Evolutionary conservation across 2,113 vertebrate species (phyloP), one percentile per base, ranked within the genome.

Genomic region (Otis tarda): DNA sequence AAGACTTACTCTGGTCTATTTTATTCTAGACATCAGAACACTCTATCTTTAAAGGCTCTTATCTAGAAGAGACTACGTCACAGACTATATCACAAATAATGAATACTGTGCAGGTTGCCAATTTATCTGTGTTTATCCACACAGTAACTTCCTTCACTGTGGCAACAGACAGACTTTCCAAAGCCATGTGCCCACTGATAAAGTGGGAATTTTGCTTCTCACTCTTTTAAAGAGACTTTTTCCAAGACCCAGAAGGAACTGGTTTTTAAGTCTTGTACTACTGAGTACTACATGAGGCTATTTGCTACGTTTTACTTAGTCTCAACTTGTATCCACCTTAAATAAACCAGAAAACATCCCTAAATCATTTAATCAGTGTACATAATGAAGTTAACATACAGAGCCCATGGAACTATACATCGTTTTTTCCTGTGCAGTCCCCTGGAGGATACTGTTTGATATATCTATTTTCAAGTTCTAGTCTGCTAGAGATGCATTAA

Each of bases 91-190:
- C 87, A 88, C 45, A 83, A 87, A 79, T 56, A 94, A 75, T 53
- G 43, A 84, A 81, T 35, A 82, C 39, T 31, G 19, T 70, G 35
- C 50, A 63, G 82, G 50, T 37, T 84, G 65, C 57, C 73, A 87
- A 60, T 76, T 83, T 94, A 89, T 95, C 90, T 84, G 24, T 89
- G 87, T 93, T 97, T 94, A 77, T 63, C 83, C 79, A 86, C 64
- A 90, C 37, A 90, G 71, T 49, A 60, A 76, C 77, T 63, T 86
- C 47, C 33, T 88, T 88, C 71, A 74, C 90, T 91, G 75, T 80
- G 64, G 83, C 73, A 96, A 96, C 79, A 60, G 27, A 33, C 52
- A 93, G 64, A 75, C 60, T 75, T 96, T 91, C 83, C 73, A 85
- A 92, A 92, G 84, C 30, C 41, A 39, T 89, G 19, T 93, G 73